Percentiles rank a stretch among this genome's conserved stretches.
Conservation (phyloP, 2,113 vertebrate genomes). For the Nothoprocta perdicaria region DNA sequence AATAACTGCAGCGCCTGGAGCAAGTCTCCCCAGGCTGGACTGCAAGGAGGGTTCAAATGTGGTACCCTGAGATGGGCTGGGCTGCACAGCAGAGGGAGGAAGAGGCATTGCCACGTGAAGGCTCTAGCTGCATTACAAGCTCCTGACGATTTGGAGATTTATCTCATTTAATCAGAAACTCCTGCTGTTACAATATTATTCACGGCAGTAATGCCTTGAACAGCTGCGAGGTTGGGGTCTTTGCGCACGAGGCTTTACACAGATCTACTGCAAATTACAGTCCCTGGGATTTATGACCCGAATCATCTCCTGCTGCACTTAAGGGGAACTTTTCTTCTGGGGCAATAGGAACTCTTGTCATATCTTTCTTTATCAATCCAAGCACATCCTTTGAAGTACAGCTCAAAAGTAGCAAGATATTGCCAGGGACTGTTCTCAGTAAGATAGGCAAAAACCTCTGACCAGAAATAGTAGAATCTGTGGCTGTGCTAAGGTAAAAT, state of each 20-base stretch:
- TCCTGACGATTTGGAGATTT: not conserved
- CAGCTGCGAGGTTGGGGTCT: not conserved
- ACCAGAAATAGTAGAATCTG: not conserved
- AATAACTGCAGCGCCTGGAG: not conserved
- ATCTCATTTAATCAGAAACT: not conserved
- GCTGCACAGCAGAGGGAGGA: not conserved
- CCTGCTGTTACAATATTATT: not conserved
- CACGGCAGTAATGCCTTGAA: not conserved
- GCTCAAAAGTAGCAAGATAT: not conserved
- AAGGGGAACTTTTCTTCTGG: not conserved
- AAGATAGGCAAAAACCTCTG: not conserved
- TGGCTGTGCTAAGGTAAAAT: not conserved
- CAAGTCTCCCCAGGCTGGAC: not conserved
- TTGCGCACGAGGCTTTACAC: not conserved
- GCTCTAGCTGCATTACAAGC: not conserved
- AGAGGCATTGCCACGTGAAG: fast-evolving
- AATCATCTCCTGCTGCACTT: not conserved
- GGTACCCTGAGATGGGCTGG: fast-evolving
- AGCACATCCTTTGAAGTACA: not conserved
- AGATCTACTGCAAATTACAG: not conserved
- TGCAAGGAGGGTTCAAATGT: not conserved
- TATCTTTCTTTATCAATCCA: not conserved
- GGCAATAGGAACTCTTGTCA: not conserved
- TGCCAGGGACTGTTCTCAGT: not conserved
- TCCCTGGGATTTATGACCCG: too few species aligned